Evolutionary conservation across 1,140 invertebrate genomes (phyloP), one percentile per base, ranked within the genome.

Genomic region (Ruditapes philippinarum): DNA sequence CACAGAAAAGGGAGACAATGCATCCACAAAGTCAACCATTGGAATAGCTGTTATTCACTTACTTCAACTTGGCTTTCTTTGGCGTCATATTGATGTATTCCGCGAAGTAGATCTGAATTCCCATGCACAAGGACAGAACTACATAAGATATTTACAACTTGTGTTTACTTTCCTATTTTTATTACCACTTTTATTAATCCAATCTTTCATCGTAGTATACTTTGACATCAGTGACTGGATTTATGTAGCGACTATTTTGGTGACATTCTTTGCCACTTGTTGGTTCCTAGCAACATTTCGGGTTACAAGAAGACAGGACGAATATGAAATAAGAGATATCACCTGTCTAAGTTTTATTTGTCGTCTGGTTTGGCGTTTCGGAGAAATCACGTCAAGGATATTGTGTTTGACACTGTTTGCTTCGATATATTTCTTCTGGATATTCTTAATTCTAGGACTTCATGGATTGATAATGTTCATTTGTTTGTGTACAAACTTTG

Each of bases 231-330:
- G 79, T 96, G 97, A 85, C 84, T 97, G 97, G 42, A 97, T 98
- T 94, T 94, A 98, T 79, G 97, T 98, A 90, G 97, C 97, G 62
- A 98, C 98, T n/a, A 98, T 98, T 0, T 97, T 97, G 4, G 97
- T 97, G 0, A 98, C 98, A 1, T 95, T 99, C 5, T 98, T 98
- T 96, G 98, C 97, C 87, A 97, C 98, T 31, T 98, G 98, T 93
- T 99, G 98, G 98, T 97, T 98, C 31, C 96, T 99, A 28, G 98
- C 98, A 25, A 98, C 98, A 81, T 99, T 98, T 95, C 98, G 97
- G 93, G 98, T 98, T 96, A 92, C 86, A 42, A 65, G 89, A 54
- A 88, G 92, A 98, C 98, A 94, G 97, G 98, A n/a, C 96, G 97
- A 89, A 97, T 98, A 98, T 0, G 96, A 98, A 1, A 98, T 98